Percentiles rank a stretch among this genome's conserved stretches.
Evolutionary conservation across 1,140 invertebrate species (phyloP).

Genomic region (Drosophila pachea): DNA sequence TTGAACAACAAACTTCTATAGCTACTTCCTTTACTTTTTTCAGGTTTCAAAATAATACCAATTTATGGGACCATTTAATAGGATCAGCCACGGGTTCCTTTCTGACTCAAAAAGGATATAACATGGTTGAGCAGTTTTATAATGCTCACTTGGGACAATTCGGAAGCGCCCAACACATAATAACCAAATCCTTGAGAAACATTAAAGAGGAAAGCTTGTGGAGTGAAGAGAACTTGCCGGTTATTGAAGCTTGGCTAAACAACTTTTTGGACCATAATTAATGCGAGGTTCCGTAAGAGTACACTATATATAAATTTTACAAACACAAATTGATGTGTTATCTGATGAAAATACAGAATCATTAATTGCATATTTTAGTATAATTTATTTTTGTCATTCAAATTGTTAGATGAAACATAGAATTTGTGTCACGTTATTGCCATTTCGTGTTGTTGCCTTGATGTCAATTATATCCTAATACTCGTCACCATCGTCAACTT

Average conservation of each 20-base stretch:
- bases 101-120: slow-evolving; percentile 84
- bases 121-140: slow-evolving; percentile 83
- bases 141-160: slow-evolving; percentile 82
- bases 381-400: background rate
- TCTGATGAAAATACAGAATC: background rate
- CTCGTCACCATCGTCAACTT: slow-evolving; percentile 81
- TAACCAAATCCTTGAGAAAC: slow-evolving; percentile 84
- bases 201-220: slow-evolving; percentile 85
- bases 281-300: background rate
- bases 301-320: too few species aligned
- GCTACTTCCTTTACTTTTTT: slow-evolving; percentile 26
- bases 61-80: slow-evolving; percentile 86
- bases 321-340: background rate
- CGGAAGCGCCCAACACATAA: slow-evolving; percentile 83
- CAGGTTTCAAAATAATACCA: slow-evolving; percentile 84
- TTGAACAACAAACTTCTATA: background rate
- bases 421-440: background rate
- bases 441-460: background rate
- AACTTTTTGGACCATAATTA: slow-evolving; percentile 78
- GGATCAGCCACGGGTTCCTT: slow-evolving; percentile 85
- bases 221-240: slow-evolving; percentile 85
- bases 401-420: background rate
- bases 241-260: slow-evolving; percentile 85
- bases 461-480: slow-evolving; percentile 74
- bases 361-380: slow-evolving; percentile 3